Conservation (phyloP, 2,113 vertebrate species). For the Zosterops lateralis region DNA sequence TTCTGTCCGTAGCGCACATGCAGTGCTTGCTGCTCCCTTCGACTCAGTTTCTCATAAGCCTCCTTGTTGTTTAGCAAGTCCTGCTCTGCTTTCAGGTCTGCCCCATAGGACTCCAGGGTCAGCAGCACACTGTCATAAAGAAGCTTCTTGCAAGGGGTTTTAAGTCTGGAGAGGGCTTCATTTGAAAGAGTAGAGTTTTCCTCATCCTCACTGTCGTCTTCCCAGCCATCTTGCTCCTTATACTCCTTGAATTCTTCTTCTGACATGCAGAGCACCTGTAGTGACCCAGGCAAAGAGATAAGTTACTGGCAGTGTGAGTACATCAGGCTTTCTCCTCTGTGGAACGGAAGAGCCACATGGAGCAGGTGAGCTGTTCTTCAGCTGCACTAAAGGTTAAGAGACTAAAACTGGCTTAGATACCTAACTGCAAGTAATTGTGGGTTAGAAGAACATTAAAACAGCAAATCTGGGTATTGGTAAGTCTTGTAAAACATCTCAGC, state of each 20-base stretch:
- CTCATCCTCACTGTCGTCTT: slow-evolving; percentile 72
- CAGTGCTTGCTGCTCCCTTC: slow-evolving; percentile 81
- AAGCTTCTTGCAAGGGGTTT: slow-evolving; percentile 76
- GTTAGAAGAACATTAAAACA: not conserved
- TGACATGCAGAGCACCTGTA: slow-evolving; percentile 88
- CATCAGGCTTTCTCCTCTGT: not conserved
- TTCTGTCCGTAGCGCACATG: slow-evolving; percentile 90
- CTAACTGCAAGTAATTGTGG: not conserved
- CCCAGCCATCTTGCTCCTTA: slow-evolving; percentile 82
- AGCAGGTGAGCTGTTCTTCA: not conserved
- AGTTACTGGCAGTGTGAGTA: not conserved
- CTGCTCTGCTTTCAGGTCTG: slow-evolving; percentile 72
- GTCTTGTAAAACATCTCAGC: not conserved
- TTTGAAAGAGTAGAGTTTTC: slow-evolving; percentile 73
- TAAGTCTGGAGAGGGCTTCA: slow-evolving; percentile 75
- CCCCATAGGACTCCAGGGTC: slow-evolving; percentile 75
- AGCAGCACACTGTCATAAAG: slow-evolving; percentile 75
- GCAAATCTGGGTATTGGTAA: not conserved
- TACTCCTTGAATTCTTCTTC: slow-evolving; percentile 82
- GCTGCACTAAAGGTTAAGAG: not conserved
- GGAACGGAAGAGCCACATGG: fast-evolving
- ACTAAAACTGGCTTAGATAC: not conserved
- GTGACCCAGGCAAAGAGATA: not conserved
- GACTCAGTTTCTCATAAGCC: slow-evolving; percentile 65
- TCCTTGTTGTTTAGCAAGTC: slow-evolving; percentile 68